phyloP scores from a whole-genome alignment of 2,113 vertebrate species.

The Aphelocoma coerulescens region DNA sequence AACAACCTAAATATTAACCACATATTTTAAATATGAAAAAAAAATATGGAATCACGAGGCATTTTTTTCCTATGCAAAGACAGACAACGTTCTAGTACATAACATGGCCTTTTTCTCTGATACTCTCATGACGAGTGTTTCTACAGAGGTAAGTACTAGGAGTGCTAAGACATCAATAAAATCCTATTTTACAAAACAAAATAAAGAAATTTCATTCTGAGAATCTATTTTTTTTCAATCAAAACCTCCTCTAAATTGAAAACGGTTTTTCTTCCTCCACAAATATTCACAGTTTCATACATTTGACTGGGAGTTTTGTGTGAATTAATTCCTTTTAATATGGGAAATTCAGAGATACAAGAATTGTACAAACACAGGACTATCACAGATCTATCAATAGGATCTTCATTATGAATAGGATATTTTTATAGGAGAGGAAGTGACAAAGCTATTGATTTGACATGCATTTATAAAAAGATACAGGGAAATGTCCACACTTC shows the following conservation, averaged over 20 bases:
- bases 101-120: not conserved
- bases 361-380: not conserved
- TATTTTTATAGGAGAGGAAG: not conserved
- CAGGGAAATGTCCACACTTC: not conserved
- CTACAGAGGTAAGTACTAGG: not conserved
- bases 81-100: not conserved
- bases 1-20: not conserved
- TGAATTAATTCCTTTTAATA: not conserved
- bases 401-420: not conserved
- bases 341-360: not conserved
- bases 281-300: not conserved
- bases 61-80: not conserved
- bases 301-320: not conserved
- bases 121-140: not conserved
- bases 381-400: not conserved
- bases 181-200: not conserved
- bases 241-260: not conserved
- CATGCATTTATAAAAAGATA: not conserved
- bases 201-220: not conserved
- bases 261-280: not conserved
- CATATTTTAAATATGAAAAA: not conserved
- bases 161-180: not conserved
- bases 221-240: not conserved
- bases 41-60: not conserved
- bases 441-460: not conserved